Percentiles rank a stretch among this genome's conserved stretches.
These are phyloP conservation scores for Eurosta solidaginis DNA, from an alignment of 1,140 invertebrate species.

Conservation along the genomic window DNA sequence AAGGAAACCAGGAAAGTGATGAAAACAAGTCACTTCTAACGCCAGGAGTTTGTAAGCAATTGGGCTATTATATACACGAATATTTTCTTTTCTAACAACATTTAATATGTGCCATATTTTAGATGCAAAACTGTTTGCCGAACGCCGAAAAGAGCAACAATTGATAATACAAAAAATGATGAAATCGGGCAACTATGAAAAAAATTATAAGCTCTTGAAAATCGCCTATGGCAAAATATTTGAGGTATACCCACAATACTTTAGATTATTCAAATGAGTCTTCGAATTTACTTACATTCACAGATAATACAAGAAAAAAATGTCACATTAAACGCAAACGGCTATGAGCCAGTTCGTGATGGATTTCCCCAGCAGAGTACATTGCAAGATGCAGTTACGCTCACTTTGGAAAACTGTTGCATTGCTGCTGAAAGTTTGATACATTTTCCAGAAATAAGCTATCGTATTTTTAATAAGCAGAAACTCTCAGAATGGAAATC, in stretches of 20 bases:
- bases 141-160: slow-evolving; percentile 28
- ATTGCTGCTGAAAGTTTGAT: slow-evolving; percentile 31
- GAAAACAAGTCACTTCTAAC: not conserved
- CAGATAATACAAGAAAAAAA: not conserved
- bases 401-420: slow-evolving; percentile 33
- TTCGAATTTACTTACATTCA: not conserved
- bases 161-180: slow-evolving; percentile 15
- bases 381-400: slow-evolving; percentile 16
- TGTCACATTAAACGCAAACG: not conserved
- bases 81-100: too few relatives aligned
- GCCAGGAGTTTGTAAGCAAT: not conserved
- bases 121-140: slow-evolving; percentile 26
- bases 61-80: too few relatives aligned
- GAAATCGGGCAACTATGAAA: slow-evolving; percentile 18
- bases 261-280: too few relatives aligned
- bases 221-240: slow-evolving; percentile 30
- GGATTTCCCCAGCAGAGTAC: slow-evolving; percentile 16
- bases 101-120: not conserved
- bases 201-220: slow-evolving; percentile 32
- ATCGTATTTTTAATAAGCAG: slow-evolving; percentile 24
- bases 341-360: not conserved
- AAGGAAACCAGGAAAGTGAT: not conserved
- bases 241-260: slow-evolving; percentile 24
- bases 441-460: slow-evolving; percentile 33
- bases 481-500: slow-evolving; percentile 25